Percentiles rank a stretch among this genome's conserved stretches.
phyloP scores from a whole-genome alignment of 2,888 invertebrate species.

The Ochropacha duplaris region DNA sequence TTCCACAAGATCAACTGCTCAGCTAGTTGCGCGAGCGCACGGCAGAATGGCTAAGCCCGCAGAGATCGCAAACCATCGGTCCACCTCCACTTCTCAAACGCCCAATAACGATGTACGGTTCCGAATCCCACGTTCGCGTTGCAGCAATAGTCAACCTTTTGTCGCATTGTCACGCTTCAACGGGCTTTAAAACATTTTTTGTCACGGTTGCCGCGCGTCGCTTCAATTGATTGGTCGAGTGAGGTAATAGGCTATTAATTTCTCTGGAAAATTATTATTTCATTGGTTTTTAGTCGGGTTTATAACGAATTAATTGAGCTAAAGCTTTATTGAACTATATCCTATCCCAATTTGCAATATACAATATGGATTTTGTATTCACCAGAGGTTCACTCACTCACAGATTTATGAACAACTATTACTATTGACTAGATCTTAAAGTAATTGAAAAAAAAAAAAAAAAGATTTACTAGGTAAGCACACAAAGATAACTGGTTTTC shows the following conservation, averaged over 20 bases:
- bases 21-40: constrained; percentile 44
- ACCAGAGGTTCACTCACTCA: no score
- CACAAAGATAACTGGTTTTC: no score
- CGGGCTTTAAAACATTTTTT: constrained; percentile 17
- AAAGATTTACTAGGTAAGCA: no score
- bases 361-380: no score
- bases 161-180: constrained; percentile 49
- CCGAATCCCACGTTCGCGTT: constrained; percentile 52
- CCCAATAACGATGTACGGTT: constrained; percentile 39
- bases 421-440: no score
- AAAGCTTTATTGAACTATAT: neutral
- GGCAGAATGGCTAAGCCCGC: constrained; percentile 51
- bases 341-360: no score
- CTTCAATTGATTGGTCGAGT: constrained; percentile 23
- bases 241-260: constrained; percentile 30
- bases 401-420: no score
- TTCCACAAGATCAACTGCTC: constrained; percentile 31
- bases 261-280: constrained; percentile 18
- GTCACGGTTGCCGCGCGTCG: constrained; percentile 12
- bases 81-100: constrained; percentile 44
- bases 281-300: constrained; percentile 11
- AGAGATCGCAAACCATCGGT: constrained; percentile 58
- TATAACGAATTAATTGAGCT: constrained; percentile 5
- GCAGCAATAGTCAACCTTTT: constrained; percentile 50
- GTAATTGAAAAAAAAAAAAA: no score